Conservation (phyloP, 2,888 invertebrate genomes). For the Bugula neritina region DNA sequence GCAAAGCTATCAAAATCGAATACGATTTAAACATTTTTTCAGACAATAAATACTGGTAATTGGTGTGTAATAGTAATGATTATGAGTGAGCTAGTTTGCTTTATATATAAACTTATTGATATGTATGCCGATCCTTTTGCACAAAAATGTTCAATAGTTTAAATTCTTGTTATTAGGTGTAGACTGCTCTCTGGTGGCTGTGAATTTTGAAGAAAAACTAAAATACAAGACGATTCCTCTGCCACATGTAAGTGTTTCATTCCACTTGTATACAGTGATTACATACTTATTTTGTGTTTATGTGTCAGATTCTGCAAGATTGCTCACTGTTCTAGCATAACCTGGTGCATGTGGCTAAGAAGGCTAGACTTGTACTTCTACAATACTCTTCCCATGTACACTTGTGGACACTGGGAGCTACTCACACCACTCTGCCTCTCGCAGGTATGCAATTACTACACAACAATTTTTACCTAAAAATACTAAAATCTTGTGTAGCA, state of each 20-base stretch:
- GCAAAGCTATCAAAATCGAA: too few relatives aligned
- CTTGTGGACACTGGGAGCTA: conserved; percentile 57
- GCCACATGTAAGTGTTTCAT: conserved; percentile 25
- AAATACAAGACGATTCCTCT: conserved; percentile 27
- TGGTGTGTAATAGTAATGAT: too few relatives aligned
- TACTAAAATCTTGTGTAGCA: too few relatives aligned
- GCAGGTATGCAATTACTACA: background rate
- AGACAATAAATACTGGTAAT: too few relatives aligned
- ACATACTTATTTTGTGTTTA: background rate
- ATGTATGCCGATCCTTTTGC: too few relatives aligned
- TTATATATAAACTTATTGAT: too few relatives aligned
- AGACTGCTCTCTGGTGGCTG: conserved; percentile 33
- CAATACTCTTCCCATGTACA: conserved; percentile 51
- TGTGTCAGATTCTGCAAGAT: too few relatives aligned
- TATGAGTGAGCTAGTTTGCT: too few relatives aligned
- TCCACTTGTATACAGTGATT: background rate
- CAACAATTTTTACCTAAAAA: too few relatives aligned
- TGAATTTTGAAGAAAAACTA: conserved; percentile 27
- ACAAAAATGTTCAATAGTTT: too few relatives aligned
- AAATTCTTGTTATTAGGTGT: too few relatives aligned
- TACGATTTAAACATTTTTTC: too few relatives aligned
- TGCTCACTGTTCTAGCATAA: conserved; percentile 33
- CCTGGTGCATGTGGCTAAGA: conserved; percentile 42
- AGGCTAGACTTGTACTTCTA: conserved; percentile 49
- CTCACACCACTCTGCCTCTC: conserved; percentile 37